Conservation (phyloP, 2,888 invertebrate species). For the Leucophenga montana region DNA sequence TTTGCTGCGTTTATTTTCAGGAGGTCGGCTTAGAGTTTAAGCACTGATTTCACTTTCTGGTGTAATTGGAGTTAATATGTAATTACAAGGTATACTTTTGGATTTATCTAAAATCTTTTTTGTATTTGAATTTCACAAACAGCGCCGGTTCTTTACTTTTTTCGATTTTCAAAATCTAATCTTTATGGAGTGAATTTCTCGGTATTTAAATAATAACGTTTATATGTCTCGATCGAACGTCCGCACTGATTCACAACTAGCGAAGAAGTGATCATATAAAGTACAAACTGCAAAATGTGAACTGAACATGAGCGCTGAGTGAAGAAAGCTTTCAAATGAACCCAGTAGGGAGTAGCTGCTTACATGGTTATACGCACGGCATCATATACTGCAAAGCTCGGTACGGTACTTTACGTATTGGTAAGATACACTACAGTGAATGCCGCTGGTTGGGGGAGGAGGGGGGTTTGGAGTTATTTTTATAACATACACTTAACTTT, state of each 20-base stretch:
- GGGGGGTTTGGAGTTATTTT: too few species aligned
- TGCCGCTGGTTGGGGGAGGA: too few species aligned
- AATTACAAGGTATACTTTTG: conserved; percentile 29
- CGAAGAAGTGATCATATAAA: conserved; percentile 51
- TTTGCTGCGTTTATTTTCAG: neutral
- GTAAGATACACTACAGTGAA: too few species aligned
- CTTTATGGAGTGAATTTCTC: neutral
- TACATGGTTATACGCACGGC: neutral
- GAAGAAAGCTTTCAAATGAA: conserved; percentile 43
- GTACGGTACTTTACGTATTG: too few species aligned
- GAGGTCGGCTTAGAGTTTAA: conserved; percentile 13
- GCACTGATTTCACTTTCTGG: conserved; percentile 20
- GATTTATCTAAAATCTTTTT: conserved; percentile 8
- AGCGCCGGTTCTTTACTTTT: neutral
- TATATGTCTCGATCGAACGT: conserved; percentile 26
- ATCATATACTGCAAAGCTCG: neutral
- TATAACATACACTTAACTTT: too few species aligned
- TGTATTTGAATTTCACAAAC: too few species aligned
- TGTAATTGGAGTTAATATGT: conserved; percentile 13
- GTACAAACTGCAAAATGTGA: conserved; percentile 43
- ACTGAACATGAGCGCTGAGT: neutral
- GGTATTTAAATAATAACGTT: conserved; percentile 1
- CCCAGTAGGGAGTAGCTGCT: conserved; percentile 4
- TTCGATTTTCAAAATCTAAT: neutral
- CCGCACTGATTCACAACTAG: conserved; percentile 49